phyloP scores from a whole-genome alignment of 2,888 invertebrate genomes.

The Meteorus cinctellus region DNA sequence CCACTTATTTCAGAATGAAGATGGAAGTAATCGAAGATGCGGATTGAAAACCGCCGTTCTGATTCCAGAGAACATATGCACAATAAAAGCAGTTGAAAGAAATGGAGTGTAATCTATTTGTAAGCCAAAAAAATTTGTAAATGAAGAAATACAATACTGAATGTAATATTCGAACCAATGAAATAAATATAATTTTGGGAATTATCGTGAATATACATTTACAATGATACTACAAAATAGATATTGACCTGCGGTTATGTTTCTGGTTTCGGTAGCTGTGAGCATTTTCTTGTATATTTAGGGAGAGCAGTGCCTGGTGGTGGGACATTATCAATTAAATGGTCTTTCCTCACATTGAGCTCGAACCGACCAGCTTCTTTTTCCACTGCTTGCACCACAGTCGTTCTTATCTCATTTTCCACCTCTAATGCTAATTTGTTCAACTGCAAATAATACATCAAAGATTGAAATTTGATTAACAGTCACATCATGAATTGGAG shows the following conservation, averaged over 20 bases:
- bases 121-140: slow-evolving; percentile 42
- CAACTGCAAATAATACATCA: slow-evolving; percentile 75
- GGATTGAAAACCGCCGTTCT: slow-evolving; percentile 10
- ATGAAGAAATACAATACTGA: slow-evolving; percentile 31
- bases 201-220: neutral
- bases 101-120: slow-evolving; percentile 36
- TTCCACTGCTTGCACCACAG: slow-evolving; percentile 83
- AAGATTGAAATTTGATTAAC: neutral
- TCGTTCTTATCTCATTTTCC: slow-evolving; percentile 81
- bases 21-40: slow-evolving; percentile 52
- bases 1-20: slow-evolving; percentile 55
- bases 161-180: slow-evolving; percentile 23
- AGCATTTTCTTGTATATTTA: slow-evolving; percentile 30
- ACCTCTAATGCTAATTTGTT: slow-evolving; percentile 81
- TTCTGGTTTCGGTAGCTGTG: neutral
- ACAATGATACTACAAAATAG: neutral
- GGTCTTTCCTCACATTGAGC: slow-evolving; percentile 34
- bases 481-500: slow-evolving; percentile 24
- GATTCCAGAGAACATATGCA: neutral
- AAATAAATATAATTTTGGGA: slow-evolving; percentile 36
- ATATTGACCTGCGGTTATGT: neutral
- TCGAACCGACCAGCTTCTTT: slow-evolving; percentile 80
- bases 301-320: slow-evolving; percentile 48
- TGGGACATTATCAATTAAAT: slow-evolving; percentile 38
- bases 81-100: slow-evolving; percentile 7